These are phyloP conservation scores for Sylvietta virens DNA, from an alignment of 2,113 vertebrate genomes.

Conservation along the genomic window DNA sequence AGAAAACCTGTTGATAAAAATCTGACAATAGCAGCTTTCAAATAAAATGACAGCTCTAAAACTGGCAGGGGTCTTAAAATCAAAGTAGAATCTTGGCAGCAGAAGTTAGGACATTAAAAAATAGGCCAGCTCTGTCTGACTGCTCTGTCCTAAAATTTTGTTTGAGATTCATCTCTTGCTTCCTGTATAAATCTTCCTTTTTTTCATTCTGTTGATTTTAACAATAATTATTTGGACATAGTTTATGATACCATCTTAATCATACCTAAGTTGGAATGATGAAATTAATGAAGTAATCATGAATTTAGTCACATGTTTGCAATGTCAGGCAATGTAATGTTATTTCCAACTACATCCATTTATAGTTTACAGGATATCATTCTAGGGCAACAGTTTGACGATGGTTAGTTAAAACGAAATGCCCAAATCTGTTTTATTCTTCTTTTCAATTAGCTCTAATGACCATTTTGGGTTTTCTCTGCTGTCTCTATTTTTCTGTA, in stretches of 20 bases:
- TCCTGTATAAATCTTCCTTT: not conserved
- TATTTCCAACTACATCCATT: not conserved
- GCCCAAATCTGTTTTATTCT: not conserved
- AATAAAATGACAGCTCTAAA: not conserved
- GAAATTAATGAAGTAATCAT: not conserved
- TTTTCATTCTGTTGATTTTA: not conserved
- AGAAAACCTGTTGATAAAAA: not conserved
- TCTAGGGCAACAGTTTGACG: not conserved
- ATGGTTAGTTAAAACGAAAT: not conserved
- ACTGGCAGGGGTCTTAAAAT: not conserved
- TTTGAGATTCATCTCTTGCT: not conserved
- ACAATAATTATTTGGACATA: not conserved
- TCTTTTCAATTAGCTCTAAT: not conserved
- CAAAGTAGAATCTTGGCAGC: not conserved
- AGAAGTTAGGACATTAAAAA: not conserved
- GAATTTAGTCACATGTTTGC: not conserved
- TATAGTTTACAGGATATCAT: not conserved
- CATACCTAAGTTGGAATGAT: not conserved
- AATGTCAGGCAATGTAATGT: not conserved
- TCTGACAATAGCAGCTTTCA: not conserved
- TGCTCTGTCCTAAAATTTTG: not conserved
- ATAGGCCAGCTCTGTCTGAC: not conserved
- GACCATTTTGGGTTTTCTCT: not conserved
- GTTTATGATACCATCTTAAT: not conserved
- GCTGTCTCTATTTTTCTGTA: not conserved